Conservation (phyloP, 1,140 invertebrate genomes). For the Magallana gigas region DNA sequence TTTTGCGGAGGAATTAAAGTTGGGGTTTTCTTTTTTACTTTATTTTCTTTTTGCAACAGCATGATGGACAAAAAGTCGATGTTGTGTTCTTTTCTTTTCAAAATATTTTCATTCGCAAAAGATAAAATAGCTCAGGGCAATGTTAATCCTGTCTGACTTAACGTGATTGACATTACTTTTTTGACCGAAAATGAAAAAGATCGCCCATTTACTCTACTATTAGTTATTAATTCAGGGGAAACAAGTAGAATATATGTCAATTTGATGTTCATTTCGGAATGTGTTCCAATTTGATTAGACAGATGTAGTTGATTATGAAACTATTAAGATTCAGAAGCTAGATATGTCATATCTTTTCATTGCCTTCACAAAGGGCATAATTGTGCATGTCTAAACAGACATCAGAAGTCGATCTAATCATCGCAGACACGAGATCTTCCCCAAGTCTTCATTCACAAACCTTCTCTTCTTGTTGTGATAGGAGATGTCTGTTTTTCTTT, state of each 20-base stretch:
- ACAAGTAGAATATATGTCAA: background rate
- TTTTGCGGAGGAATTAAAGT: no score
- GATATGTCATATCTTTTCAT: background rate
- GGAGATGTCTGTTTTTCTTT: background rate
- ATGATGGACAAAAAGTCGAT: no score
- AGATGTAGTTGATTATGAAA: background rate
- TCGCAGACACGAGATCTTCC: background rate
- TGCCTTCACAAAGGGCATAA: background rate
- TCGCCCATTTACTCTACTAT: no score
- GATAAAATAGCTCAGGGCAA: no score
- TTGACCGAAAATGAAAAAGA: no score
- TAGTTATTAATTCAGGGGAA: no score
- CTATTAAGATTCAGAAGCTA: background rate
- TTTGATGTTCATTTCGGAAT: background rate
- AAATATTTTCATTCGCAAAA: no score
- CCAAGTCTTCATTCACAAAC: slow-evolving; percentile 13
- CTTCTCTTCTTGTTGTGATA: background rate
- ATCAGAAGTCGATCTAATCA: slow-evolving; percentile 12
- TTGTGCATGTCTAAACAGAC: slow-evolving; percentile 12
- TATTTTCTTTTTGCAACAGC: no score
- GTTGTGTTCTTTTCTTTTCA: no score
- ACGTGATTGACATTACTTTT: no score
- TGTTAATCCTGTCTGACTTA: no score
- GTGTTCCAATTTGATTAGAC: background rate
- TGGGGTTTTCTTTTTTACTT: no score